These are phyloP conservation scores for Deroplatys truncata DNA, from an alignment of 2,888 invertebrate species.

Conservation along the genomic window DNA sequence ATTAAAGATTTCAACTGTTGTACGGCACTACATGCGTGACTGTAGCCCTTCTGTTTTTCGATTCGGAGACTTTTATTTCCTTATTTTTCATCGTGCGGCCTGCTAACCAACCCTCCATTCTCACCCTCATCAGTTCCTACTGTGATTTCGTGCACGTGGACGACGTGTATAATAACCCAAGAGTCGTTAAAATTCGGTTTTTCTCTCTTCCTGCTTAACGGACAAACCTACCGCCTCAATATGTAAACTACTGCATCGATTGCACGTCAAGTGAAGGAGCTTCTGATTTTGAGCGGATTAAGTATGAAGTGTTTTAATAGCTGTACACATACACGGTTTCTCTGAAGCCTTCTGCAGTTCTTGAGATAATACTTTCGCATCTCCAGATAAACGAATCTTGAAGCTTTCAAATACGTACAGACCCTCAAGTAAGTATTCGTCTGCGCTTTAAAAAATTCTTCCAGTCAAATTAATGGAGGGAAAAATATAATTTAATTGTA, in stretches of 20 bases:
- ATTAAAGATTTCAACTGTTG: slow-evolving; percentile 1
- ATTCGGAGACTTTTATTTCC: slow-evolving; percentile 13
- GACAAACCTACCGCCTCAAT: not conserved
- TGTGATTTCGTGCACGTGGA: slow-evolving; percentile 1
- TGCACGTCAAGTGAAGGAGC: not conserved
- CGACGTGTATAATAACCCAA: not conserved
- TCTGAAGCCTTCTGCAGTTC: too few relatives aligned
- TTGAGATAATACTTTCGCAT: too few relatives aligned
- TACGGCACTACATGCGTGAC: not conserved
- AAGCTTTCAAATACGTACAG: too few relatives aligned
- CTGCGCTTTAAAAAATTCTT: too few relatives aligned
- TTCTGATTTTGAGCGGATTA: too few relatives aligned
- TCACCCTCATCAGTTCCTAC: not conserved
- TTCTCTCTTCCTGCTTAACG: not conserved
- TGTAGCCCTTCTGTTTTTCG: slow-evolving; percentile 3
- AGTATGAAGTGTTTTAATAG: too few relatives aligned
- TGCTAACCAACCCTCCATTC: not conserved
- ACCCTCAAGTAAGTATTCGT: too few relatives aligned
- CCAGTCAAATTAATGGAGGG: too few relatives aligned
- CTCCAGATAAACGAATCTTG: too few relatives aligned
- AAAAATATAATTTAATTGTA: too few relatives aligned
- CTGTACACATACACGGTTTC: too few relatives aligned
- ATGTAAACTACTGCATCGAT: not conserved
- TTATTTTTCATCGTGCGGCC: not conserved
- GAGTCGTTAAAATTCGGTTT: not conserved